Conservation (phyloP, 2,888 invertebrate species). For the Oxytorus armatus region DNA sequence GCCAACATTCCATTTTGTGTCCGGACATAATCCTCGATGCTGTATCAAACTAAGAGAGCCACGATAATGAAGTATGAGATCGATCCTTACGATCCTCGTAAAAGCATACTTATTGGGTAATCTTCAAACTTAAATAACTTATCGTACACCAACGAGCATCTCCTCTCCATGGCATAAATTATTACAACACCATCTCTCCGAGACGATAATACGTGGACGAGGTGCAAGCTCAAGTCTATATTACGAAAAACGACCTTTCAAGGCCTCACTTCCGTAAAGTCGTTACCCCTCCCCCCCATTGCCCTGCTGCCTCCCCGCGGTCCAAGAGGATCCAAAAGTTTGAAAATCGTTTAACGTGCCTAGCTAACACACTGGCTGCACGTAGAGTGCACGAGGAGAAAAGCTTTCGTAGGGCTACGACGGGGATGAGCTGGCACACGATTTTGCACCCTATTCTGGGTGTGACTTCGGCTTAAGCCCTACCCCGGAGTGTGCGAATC, state of each 20-base stretch:
- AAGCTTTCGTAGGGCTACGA: slow-evolving; percentile 43
- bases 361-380: slow-evolving; percentile 1
- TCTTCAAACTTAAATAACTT: slow-evolving; percentile 55
- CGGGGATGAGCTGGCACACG: slow-evolving; percentile 57
- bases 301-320: background rate
- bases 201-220: slow-evolving; percentile 32
- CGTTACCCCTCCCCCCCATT: slow-evolving; percentile 61
- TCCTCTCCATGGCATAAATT: slow-evolving; percentile 13
- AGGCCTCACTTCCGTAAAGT: slow-evolving; percentile 58
- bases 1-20: slow-evolving; percentile 27
- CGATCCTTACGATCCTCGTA: slow-evolving; percentile 43
- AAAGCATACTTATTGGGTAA: slow-evolving; percentile 50
- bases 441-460: slow-evolving; percentile 64
- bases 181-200: slow-evolving; percentile 5
- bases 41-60: slow-evolving; percentile 2
- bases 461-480: slow-evolving; percentile 48
- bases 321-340: slow-evolving; percentile 67
- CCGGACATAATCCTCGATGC: slow-evolving; percentile 13
- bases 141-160: slow-evolving; percentile 6
- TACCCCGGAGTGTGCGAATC: slow-evolving; percentile 22
- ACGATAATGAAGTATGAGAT: slow-evolving; percentile 13
- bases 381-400: slow-evolving; percentile 23
- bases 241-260: slow-evolving; percentile 57
- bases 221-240: slow-evolving; percentile 28
- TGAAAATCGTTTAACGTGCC: slow-evolving; percentile 72